Percentiles rank a stretch among this genome's conserved stretches.
Conservation (phyloP, 1,140 invertebrate genomes). For the Atta texana region DNA sequence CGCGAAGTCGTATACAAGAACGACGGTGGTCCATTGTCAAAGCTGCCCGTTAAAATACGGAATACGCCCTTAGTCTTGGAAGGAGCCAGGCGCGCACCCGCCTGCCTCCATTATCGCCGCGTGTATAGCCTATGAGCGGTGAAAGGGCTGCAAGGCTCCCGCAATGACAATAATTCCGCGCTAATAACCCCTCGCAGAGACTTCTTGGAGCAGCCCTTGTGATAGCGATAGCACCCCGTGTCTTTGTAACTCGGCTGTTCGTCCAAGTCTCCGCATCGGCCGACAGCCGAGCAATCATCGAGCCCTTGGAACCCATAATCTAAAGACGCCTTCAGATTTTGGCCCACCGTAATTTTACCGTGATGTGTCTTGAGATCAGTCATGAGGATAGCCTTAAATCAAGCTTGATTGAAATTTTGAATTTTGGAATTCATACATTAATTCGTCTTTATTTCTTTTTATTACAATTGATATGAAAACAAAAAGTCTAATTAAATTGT, state of each 20-base stretch:
- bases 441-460: not conserved
- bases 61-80: conserved; percentile 69
- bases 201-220: conserved; percentile 40
- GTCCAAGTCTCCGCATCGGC: conserved; percentile 30
- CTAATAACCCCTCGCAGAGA: conserved; percentile 74
- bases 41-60: conserved; percentile 82
- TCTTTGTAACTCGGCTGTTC: conserved; percentile 36
- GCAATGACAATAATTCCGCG: conserved; percentile 78
- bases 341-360: not conserved
- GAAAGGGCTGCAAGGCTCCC: conserved; percentile 69
- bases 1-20: conserved; percentile 70
- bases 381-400: not conserved
- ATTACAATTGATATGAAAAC: not conserved
- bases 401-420: conserved; percentile 19
- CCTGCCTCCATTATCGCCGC: conserved; percentile 71
- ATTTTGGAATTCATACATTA: not conserved
- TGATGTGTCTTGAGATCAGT: not conserved
- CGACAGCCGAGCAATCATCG: conserved; percentile 24
- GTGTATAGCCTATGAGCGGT: conserved; percentile 76
- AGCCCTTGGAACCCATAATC: conserved; percentile 48
- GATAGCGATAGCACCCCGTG: conserved; percentile 37
- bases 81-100: conserved; percentile 46
- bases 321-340: conserved; percentile 46
- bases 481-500: not conserved
- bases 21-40: conserved; percentile 76